These are phyloP conservation scores for Diabrotica virgifera DNA, from an alignment of 1,140 invertebrate genomes.

Conservation along the genomic window DNA sequence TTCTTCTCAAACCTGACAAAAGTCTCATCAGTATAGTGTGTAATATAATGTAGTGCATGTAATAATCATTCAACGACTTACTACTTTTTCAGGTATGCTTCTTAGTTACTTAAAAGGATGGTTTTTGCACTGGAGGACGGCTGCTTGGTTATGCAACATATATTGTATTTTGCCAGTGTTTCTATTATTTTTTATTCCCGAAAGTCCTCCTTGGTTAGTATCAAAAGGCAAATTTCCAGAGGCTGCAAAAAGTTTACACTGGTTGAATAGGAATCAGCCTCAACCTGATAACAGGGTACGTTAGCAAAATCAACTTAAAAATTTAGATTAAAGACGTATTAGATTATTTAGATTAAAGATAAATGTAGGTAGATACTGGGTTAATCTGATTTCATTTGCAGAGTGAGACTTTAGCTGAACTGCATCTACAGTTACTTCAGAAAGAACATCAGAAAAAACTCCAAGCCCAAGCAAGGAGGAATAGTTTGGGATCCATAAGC, in stretches of 20 bases:
- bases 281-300: slow-evolving; percentile 41
- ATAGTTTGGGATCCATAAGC: slow-evolving; percentile 40
- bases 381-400: slow-evolving; percentile 1
- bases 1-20: no score
- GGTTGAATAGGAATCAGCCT: slow-evolving; percentile 47
- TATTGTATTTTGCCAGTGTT: slow-evolving; percentile 55
- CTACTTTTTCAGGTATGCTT: slow-evolving; percentile 53
- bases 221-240: slow-evolving; percentile 55
- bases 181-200: slow-evolving; percentile 60
- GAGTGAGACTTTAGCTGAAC: slow-evolving; percentile 40
- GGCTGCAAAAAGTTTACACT: slow-evolving; percentile 54
- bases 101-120: slow-evolving; percentile 59
- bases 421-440: slow-evolving; percentile 46
- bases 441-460: slow-evolving; percentile 50
- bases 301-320: neutral
- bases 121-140: slow-evolving; percentile 56
- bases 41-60: no score
- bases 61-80: no score
- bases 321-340: no score
- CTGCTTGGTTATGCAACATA: slow-evolving; percentile 56
- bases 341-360: no score
- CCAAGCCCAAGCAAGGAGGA: slow-evolving; percentile 25
- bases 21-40: no score
- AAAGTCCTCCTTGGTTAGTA: slow-evolving; percentile 65
- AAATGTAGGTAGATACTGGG: neutral